Evolutionary conservation across 2,113 vertebrate species (phyloP).

Genomic region (human): GRCh38 chr1:225995001-225995500

Average conservation of each 20-base stretch:
- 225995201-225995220: not conserved
- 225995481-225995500: not conserved
- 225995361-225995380: constrained; percentile 86
- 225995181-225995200: too few species aligned
- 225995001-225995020: too few species aligned
- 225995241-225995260: not conserved
- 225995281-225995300: constrained; percentile 91
- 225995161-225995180: not conserved
- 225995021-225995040: too few species aligned
- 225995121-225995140: not conserved
- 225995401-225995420: not conserved
- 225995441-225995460: not conserved
- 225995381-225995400: constrained; percentile 77
- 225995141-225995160: not conserved
- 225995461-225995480: not conserved
- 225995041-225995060: too few species aligned
- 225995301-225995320: constrained; percentile 89
- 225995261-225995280: constrained; percentile 96
- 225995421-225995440: not conserved
- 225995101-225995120: not conserved
- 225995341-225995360: constrained; percentile 86
- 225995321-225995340: constrained; percentile 66
- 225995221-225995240: not conserved
- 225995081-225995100: not conserved
- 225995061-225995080: not conserved